A percentile compares a stretch with the other conserved stretches of the same genome.
These are phyloP conservation scores for Hippasteria phrygiana DNA, from an alignment of 53 echinoderm and acorn worm genomes.

Conservation along the genomic window DNA sequence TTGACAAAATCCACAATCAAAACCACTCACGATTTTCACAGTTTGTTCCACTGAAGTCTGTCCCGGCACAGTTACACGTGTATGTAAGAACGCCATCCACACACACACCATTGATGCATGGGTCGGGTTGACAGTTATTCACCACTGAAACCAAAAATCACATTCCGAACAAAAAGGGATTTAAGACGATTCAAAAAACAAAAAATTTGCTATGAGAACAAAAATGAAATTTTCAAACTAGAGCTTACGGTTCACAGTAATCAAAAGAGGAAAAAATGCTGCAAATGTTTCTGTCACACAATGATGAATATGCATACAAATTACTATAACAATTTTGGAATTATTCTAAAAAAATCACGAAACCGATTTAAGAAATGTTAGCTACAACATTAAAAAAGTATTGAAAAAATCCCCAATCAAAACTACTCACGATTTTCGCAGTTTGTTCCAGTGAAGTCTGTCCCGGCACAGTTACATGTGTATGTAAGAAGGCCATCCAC, in stretches of 20 bases:
- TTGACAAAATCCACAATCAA: not conserved
- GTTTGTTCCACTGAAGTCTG: not conserved
- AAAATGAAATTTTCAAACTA: too few species aligned
- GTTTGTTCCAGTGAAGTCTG: conserved; percentile 13
- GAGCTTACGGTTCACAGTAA: too few species aligned
- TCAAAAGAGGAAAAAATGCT: too few species aligned
- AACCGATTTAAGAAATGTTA: too few species aligned
- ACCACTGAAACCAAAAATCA: conserved; percentile 4
- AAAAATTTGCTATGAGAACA: too few species aligned
- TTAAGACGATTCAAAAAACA: too few species aligned
- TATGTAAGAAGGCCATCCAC: not conserved
- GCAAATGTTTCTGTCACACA: too few species aligned
- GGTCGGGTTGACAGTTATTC: conserved; percentile 27
- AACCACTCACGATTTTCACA: conserved; percentile 17
- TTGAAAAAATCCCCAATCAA: not conserved
- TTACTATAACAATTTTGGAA: too few species aligned
- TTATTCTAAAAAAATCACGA: too few species aligned
- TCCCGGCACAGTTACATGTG: conserved; percentile 41
- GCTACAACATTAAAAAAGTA: too few species aligned
- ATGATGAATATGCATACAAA: not conserved
- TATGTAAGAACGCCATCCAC: conserved; percentile 3
- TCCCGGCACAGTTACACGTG: not conserved
- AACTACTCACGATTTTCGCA: conserved; percentile 15
- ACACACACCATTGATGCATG: conserved; percentile 20
- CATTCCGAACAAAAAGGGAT: not conserved